Evolutionary conservation across 1,140 invertebrate species (phyloP), one percentile per base, ranked within the genome.

Genomic region (Drosophila burlai): DNA sequence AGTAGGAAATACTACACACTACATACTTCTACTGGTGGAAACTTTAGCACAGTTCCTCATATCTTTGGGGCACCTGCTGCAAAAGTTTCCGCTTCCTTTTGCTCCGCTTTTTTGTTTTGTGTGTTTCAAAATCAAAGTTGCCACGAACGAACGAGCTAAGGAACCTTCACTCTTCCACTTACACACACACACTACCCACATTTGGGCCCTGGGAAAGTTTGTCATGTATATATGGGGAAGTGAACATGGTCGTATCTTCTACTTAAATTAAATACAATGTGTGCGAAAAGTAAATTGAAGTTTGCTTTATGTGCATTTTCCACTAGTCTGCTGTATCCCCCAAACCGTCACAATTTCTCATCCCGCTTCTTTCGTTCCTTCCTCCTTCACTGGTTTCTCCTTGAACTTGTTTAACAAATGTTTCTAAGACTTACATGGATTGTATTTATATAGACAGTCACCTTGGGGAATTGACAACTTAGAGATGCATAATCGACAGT

Each of bases 261-360:
- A 87, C 84, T 89, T 87, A 89, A 87, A 87, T 87, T 89, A 89
- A 87, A 87, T 84, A 87, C 84, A 87, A 81, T 87, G 84, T 87
- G 77, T 89, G 84, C 72, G 68, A 78, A 89, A 89, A 87, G 85
- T 89, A 87, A 87, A 87, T 89, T 81, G 84, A 89, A 89, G 84
- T 87, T 87, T 81, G 77, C 81, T 87, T 87, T 89, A 89, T 89
- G 81, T 75, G 81, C 49, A 81, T 67, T 72, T 83, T 89, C 64
- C 55, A 60, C 59, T 76, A 52, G 63, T 61, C 73, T 46, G 40
- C 66, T 40, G 34, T 43, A 57, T 73, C 34, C 36, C 29, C n/a
- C 2, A 60, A 10, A 10, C 29, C 43, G 34, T 57, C 46, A 34
- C 45, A 62, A 62, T 63, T 46, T 76, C 18, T 46, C 16, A 36